phyloP scores from a whole-genome alignment of 2,888 invertebrate genomes.

The Phasia obesa region DNA sequence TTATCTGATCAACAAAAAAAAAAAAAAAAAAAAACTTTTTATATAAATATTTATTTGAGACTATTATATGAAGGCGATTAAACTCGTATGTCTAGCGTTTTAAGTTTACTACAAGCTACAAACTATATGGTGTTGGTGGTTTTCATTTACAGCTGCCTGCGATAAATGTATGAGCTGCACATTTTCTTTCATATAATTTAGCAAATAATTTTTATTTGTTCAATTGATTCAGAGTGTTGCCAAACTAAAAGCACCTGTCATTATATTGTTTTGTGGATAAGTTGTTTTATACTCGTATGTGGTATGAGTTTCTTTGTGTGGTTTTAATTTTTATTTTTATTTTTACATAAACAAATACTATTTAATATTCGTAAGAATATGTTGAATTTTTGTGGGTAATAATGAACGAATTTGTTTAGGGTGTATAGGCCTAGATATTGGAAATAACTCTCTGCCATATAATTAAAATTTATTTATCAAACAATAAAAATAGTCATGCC shows the following conservation, averaged over 20 bases:
- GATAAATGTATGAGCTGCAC: no score
- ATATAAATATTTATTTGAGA: conserved; percentile 19
- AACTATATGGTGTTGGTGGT: conserved; percentile 51
- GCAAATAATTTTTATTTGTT: conserved; percentile 45
- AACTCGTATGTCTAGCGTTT: conserved; percentile 49
- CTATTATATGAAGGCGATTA: conserved; percentile 28
- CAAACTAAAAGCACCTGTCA: conserved; percentile 68
- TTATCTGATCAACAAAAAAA: conserved; percentile 72
- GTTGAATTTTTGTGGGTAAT: conserved; percentile 19
- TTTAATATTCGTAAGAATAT: conserved; percentile 2
- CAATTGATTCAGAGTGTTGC: conserved; percentile 34
- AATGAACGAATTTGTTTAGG: no score
- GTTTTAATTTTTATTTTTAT: not conserved
- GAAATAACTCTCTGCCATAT: no score
- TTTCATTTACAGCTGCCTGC: conserved; percentile 61
- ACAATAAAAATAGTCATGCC: no score
- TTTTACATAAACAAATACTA: conserved; percentile 7
- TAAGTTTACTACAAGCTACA: conserved; percentile 43
- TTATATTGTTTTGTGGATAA: conserved; percentile 54
- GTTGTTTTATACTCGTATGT: conserved; percentile 48
- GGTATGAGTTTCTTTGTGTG: conserved; percentile 20
- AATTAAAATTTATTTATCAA: no score
- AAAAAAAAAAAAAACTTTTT: conserved; percentile 8
- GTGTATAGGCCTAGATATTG: no score
- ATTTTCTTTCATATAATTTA: conserved; percentile 1